Evolutionary conservation across 1,140 invertebrate species (phyloP).

Genomic region (Asobara japonica): DNA sequence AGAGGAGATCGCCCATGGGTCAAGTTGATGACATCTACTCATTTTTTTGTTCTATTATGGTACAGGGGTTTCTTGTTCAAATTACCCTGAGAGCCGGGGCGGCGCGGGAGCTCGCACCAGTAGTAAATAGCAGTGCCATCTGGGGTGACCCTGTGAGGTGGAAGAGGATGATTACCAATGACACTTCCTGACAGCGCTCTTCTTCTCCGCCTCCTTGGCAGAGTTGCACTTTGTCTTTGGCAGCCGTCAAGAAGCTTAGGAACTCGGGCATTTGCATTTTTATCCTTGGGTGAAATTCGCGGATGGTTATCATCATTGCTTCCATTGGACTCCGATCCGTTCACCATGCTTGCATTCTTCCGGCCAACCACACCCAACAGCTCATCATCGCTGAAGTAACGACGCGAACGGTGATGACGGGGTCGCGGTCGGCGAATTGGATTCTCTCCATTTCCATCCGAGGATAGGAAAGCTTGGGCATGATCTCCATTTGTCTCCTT

Average conservation of each 20-base stretch:
- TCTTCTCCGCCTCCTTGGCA: constrained; percentile 59
- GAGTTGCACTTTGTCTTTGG: constrained; percentile 58
- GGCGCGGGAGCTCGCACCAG: constrained; percentile 77
- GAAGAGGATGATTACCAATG: constrained; percentile 62
- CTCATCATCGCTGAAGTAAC: constrained; percentile 39
- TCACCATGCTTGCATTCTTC: constrained; percentile 27
- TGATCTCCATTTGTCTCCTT: constrained; percentile 21
- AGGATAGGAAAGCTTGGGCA: not conserved
- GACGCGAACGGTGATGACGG: constrained; percentile 21
- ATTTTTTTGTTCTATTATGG: constrained; percentile 23
- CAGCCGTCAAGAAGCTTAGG: constrained; percentile 20
- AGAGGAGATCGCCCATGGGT: constrained; percentile 28
- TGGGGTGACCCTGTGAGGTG: constrained; percentile 78
- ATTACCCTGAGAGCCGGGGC: constrained; percentile 66
- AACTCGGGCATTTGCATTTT: constrained; percentile 55
- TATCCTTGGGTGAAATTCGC: constrained; percentile 44
- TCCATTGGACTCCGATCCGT: not conserved
- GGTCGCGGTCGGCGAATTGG: constrained; percentile 16
- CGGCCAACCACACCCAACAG: constrained; percentile 34
- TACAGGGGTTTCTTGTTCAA: constrained; percentile 38
- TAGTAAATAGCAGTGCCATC: constrained; percentile 85
- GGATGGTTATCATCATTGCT: constrained; percentile 33
- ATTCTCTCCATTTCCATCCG: not conserved
- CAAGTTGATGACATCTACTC: constrained; percentile 12
- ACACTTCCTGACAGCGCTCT: constrained; percentile 56